phyloP scores from a whole-genome alignment of 2,797 vertebrate species.

The Gallinago solitaria region DNA sequence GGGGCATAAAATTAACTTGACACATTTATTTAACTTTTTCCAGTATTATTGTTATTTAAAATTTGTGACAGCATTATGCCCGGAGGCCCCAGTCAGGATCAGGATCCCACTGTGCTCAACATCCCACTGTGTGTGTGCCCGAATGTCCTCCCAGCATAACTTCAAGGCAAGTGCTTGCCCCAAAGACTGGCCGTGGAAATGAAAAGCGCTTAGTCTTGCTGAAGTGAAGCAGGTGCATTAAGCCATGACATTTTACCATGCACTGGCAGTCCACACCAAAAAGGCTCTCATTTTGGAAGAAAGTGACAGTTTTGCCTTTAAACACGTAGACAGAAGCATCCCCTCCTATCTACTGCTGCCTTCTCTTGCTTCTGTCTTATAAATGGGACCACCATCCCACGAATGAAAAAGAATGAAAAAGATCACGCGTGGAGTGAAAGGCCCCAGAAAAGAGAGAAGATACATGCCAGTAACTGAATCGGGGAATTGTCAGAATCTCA shows the following conservation, averaged over 20 bases:
- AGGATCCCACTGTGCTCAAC: not conserved
- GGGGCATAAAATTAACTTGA: conserved; percentile 43
- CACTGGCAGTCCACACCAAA: not conserved
- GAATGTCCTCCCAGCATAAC: not conserved
- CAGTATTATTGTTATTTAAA: conserved; percentile 47
- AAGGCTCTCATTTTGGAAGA: not conserved
- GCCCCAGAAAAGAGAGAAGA: not conserved
- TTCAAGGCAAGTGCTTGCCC: not conserved
- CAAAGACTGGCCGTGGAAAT: not conserved
- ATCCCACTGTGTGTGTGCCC: rapidly evolving
- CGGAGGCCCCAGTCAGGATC: not conserved
- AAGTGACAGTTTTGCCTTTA: not conserved
- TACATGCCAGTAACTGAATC: not conserved
- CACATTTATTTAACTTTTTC: conserved; percentile 56
- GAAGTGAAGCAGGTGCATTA: not conserved
- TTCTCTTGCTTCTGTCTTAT: not conserved
- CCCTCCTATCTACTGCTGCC: not conserved
- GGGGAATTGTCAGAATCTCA: not conserved
- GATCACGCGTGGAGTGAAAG: not conserved
- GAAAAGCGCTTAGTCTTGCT: not conserved
- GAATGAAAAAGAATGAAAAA: not conserved
- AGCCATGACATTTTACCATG: not conserved
- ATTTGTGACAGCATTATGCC: not conserved
- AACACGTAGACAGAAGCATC: not conserved
- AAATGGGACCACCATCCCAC: not conserved